These are phyloP conservation scores for Aphelocoma coerulescens DNA, from an alignment of 2,113 vertebrate genomes.

Conservation along the genomic window DNA sequence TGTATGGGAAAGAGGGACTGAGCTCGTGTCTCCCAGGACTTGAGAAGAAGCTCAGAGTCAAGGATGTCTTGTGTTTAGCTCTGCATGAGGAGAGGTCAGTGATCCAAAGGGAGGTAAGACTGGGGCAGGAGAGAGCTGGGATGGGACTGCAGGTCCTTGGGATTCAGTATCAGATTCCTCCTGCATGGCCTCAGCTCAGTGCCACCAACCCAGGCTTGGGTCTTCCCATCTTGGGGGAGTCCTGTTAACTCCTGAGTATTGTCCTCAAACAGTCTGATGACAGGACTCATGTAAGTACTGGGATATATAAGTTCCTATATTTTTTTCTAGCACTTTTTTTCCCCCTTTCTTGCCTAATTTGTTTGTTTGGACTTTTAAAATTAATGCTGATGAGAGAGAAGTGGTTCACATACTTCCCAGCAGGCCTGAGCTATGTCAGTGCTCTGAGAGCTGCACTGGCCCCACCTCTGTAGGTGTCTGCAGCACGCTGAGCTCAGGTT, in stretches of 20 bases:
- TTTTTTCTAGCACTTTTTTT: not conserved
- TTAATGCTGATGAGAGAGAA: not conserved
- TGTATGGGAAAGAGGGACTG: not conserved
- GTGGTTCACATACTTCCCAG: not conserved
- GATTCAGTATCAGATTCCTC: not conserved
- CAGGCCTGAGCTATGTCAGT: not conserved
- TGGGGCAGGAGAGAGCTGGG: not conserved
- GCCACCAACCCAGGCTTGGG: not conserved
- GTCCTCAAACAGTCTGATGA: not conserved
- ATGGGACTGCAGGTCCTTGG: not conserved
- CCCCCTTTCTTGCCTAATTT: not conserved
- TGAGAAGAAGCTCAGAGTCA: not conserved
- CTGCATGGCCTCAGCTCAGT: not conserved
- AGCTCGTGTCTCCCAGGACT: not conserved
- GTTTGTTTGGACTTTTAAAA: not conserved
- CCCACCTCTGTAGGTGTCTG: not conserved
- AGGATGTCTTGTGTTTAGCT: not conserved
- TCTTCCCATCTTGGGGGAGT: not conserved
- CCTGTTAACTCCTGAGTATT: not conserved
- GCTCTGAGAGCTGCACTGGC: not conserved
- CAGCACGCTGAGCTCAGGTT: not conserved
- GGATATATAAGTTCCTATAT: not conserved
- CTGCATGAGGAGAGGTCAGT: not conserved
- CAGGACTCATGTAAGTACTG: not conserved
- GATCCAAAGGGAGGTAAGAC: not conserved